Conservation (phyloP, 2,888 invertebrate genomes). For the Chymomyza amoena region DNA sequence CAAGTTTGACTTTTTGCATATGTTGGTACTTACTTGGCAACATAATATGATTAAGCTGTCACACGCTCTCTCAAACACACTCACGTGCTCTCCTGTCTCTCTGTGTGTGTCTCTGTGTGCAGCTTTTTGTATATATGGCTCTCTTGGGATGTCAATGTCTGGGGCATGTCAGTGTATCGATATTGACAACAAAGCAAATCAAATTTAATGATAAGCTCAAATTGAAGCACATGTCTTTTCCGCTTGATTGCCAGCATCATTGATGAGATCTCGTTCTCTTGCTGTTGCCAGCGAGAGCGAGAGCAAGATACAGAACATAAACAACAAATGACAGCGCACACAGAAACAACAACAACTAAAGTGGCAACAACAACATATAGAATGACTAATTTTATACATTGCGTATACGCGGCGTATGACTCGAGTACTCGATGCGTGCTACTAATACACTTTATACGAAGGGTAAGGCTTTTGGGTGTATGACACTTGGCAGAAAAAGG, state of each 20-base stretch:
- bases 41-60: background rate
- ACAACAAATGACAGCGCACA: background rate
- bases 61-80: background rate
- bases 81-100: background rate
- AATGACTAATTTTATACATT: slow-evolving; percentile 55
- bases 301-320: background rate
- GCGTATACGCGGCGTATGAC: slow-evolving; percentile 41
- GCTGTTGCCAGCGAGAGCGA: background rate
- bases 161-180: slow-evolving; percentile 3
- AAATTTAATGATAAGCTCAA: slow-evolving; percentile 68
- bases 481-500: too few species aligned
- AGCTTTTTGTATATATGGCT: background rate
- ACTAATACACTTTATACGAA: too few species aligned
- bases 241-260: slow-evolving; percentile 22
- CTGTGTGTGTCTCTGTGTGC: background rate
- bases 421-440: background rate
- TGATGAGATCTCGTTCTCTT: slow-evolving; percentile 39
- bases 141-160: background rate
- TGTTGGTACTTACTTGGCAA: background rate
- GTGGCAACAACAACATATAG: slow-evolving; percentile 44
- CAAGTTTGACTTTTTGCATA: background rate
- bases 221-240: slow-evolving; percentile 58
- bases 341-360: slow-evolving; percentile 8
- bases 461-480: background rate
- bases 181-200: slow-evolving; percentile 58